These are phyloP conservation scores for Scolopax mira DNA, from an alignment of 2,113 vertebrate genomes.

Conservation along the genomic window DNA sequence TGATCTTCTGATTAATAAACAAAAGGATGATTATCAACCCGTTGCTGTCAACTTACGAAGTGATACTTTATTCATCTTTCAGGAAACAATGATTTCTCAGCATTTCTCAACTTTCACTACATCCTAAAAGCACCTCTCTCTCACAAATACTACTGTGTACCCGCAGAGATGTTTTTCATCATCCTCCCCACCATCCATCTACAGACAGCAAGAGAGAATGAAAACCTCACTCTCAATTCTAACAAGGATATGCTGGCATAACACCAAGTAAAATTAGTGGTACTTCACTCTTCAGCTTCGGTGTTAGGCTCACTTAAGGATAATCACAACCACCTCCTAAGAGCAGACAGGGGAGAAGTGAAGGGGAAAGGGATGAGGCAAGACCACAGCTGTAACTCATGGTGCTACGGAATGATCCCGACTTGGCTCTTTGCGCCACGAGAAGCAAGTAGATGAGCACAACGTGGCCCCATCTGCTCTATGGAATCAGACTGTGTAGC, in stretches of 20 bases:
- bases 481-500: background rate
- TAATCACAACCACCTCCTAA: background rate
- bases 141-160: background rate
- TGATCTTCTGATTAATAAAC: background rate
- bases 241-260: background rate
- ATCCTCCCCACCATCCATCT: fast-evolving
- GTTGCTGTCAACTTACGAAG: background rate
- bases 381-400: background rate
- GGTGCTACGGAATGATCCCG: background rate
- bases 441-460: background rate
- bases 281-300: background rate
- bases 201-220: background rate
- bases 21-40: background rate
- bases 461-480: background rate
- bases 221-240: background rate
- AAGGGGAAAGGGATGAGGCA: background rate
- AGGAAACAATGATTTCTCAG: background rate
- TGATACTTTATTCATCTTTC: background rate
- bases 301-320: background rate
- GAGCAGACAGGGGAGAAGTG: background rate
- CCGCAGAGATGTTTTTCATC: background rate
- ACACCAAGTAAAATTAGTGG: background rate
- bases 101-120: background rate
- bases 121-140: background rate
- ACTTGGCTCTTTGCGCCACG: background rate